phyloP scores from a whole-genome alignment of 1,140 invertebrate species.

The Delia radicum region DNA sequence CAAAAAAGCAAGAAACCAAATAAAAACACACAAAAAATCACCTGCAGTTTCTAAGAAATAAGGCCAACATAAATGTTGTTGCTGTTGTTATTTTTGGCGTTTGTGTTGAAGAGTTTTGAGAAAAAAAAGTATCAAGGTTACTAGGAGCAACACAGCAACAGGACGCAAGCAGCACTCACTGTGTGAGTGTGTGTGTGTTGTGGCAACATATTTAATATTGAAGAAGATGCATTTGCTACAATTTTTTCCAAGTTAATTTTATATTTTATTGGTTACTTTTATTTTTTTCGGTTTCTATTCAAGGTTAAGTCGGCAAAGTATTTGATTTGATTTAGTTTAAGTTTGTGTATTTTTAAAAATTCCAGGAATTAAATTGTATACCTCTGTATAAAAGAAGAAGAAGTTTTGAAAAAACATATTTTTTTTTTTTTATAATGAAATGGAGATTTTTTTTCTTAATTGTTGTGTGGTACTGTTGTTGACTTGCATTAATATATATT shows the following conservation, averaged over 20 bases:
- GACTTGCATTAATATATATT: not conserved
- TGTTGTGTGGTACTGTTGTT: not conserved
- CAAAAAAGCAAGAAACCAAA: not conserved
- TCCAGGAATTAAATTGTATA: conserved; percentile 28
- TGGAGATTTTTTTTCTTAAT: not conserved
- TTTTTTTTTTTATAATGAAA: not conserved
- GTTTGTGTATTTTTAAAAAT: not conserved
- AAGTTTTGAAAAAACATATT: not conserved
- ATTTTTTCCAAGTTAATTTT: not conserved
- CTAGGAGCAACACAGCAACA: not conserved
- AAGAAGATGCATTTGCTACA: not conserved
- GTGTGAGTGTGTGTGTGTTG: too few species aligned
- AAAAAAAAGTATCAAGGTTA: conserved; percentile 4
- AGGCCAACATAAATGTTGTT: conserved; percentile 10
- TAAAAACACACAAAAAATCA: conserved; percentile 21
- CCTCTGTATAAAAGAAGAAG: not conserved
- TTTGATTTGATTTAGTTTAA: not conserved
- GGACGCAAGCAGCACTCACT: too few species aligned
- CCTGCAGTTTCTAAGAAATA: conserved; percentile 27
- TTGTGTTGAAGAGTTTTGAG: too few species aligned
- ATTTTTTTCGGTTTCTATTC: not conserved
- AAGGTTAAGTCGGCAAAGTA: conserved; percentile 1
- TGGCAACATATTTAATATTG: not conserved
- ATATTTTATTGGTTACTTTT: not conserved
- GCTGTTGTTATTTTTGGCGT: not conserved